phyloP scores from a whole-genome alignment of 2,888 invertebrate genomes.

The Acleris holmiana region DNA sequence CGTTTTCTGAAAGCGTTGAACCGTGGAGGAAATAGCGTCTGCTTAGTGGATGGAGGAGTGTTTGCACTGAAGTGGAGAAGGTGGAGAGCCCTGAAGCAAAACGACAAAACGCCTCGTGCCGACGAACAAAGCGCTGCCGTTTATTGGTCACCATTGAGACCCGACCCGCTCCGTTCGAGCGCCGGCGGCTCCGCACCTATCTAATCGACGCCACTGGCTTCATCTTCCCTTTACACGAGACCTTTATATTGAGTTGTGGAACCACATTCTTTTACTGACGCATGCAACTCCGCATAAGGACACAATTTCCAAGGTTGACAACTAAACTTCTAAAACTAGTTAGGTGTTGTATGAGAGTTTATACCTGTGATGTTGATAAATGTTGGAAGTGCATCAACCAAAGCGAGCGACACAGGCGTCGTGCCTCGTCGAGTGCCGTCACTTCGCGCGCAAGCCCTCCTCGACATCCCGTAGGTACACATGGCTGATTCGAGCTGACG shows the following conservation, averaged over 20 bases:
- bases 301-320: conserved; percentile 16
- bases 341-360: background rate
- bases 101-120: conserved; percentile 17
- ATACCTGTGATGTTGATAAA: background rate
- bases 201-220: conserved; percentile 7
- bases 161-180: conserved; percentile 14
- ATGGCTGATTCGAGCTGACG: background rate
- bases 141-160: conserved; percentile 27
- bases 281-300: conserved; percentile 15
- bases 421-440: background rate
- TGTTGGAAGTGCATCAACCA: background rate
- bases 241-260: background rate
- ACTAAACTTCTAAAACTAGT: background rate
- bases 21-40: conserved; percentile 20
- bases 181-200: conserved; percentile 8
- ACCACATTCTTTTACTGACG: conserved; percentile 22
- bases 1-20: conserved; percentile 2
- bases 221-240: background rate
- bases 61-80: background rate
- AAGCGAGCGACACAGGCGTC: conserved; percentile 1
- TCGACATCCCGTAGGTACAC: background rate
- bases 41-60: conserved; percentile 13
- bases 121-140: conserved; percentile 23
- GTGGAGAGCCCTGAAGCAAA: conserved; percentile 8
- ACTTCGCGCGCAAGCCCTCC: background rate